Percentiles rank a stretch among this genome's conserved stretches.
phyloP scores from a whole-genome alignment of 2,113 vertebrate species.

The Paramisgurnus dabryanus region DNA sequence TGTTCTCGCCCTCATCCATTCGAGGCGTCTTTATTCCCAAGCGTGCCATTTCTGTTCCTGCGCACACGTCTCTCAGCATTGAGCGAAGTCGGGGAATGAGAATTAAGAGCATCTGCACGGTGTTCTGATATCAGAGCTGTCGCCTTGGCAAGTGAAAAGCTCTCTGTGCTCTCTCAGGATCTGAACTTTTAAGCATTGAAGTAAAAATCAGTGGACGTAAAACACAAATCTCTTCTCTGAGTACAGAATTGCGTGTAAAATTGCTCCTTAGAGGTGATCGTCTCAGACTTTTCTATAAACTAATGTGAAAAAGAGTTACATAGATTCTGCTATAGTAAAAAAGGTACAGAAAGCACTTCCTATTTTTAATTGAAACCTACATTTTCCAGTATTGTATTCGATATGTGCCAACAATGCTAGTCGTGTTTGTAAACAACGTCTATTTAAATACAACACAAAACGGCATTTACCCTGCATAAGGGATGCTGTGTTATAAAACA shows the following conservation, averaged over 20 bases:
- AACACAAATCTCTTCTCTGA: background rate
- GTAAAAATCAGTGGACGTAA: background rate
- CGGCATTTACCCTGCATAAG: no score
- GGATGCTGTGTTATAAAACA: no score
- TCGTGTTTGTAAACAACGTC: no score
- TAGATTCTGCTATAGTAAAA: background rate
- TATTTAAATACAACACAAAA: no score
- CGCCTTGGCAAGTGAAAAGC: conserved; percentile 12
- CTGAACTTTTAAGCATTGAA: background rate
- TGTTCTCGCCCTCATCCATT: background rate
- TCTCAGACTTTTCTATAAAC: background rate
- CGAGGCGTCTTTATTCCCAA: conserved; percentile 4
- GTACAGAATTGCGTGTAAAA: background rate
- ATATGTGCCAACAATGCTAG: no score
- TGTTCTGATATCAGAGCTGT: conserved; percentile 10
- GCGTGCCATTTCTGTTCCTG: background rate
- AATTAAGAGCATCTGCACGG: conserved; percentile 15
- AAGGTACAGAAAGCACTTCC: background rate
- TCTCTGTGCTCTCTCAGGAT: background rate
- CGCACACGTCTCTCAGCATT: background rate
- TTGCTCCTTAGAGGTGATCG: background rate
- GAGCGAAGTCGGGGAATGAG: background rate
- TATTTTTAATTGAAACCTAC: no score
- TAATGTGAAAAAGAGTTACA: background rate
- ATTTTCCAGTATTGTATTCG: no score